A percentile compares a stretch with the other conserved stretches of the same genome.
Evolutionary conservation across 2,113 vertebrate genomes (phyloP).

Genomic region (Laticauda colubrina): DNA sequence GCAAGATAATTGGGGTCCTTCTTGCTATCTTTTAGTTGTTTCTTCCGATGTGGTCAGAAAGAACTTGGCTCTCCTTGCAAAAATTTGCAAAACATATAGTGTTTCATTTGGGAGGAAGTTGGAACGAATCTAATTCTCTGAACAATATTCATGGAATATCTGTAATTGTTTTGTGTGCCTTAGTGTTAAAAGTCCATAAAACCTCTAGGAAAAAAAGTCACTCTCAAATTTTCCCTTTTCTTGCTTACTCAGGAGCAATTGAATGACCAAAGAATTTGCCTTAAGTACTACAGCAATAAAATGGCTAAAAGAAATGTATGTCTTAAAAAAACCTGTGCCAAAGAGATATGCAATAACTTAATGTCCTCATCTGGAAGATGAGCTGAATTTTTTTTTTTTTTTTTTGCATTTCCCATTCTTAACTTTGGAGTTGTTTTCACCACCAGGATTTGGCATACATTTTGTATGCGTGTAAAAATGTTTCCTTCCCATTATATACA

Average conservation of each 20-base stretch:
- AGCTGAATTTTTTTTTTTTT: background rate
- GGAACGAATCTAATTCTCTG: background rate
- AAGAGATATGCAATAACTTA: background rate
- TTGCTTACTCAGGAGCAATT: background rate
- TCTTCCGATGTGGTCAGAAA: background rate
- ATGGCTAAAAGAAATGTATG: background rate
- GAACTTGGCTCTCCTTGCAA: background rate
- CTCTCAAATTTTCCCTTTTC: background rate
- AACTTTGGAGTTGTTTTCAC: background rate
- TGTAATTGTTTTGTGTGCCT: background rate
- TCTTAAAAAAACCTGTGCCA: fast-evolving
- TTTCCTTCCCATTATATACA: background rate
- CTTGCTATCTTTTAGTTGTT: background rate
- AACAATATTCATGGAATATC: background rate
- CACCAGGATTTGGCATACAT: background rate
- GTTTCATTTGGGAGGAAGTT: background rate
- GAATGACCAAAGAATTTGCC: background rate
- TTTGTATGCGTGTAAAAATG: background rate
- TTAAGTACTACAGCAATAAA: background rate
- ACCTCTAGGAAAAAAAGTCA: background rate
- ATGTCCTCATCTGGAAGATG: background rate
- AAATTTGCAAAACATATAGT: background rate
- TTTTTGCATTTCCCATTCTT: background rate
- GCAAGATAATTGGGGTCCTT: background rate
- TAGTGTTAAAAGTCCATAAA: background rate